Conservation (phyloP, 2,113 vertebrate species). For the Brachionichthys hirsutus region DNA sequence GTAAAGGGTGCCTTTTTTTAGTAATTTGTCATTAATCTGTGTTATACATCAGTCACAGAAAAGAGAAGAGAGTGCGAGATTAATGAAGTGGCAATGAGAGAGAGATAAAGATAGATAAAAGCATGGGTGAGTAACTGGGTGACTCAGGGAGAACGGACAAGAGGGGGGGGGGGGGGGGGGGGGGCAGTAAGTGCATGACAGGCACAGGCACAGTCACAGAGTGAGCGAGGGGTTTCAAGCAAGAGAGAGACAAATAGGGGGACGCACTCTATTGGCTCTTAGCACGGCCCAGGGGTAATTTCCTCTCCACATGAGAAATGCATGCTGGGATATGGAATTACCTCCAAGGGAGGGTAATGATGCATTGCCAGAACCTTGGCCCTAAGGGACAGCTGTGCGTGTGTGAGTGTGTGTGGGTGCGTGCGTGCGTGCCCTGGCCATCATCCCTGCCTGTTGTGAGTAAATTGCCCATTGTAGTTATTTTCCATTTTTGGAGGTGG, state of each 20-base stretch:
- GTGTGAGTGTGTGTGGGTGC: conserved; percentile 23
- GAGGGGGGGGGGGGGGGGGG: conserved; percentile 17
- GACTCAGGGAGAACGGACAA: conserved; percentile 18
- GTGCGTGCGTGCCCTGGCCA: conserved; percentile 51
- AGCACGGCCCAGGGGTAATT: conserved; percentile 77
- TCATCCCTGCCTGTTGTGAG: conserved; percentile 69
- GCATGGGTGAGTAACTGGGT: conserved; percentile 39
- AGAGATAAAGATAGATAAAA: conserved; percentile 39
- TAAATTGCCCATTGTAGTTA: conserved; percentile 76
- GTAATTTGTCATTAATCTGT: conserved; percentile 33
- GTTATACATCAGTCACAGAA: conserved; percentile 15
- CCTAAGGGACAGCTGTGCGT: conserved; percentile 69
- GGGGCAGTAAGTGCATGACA: conserved; percentile 25
- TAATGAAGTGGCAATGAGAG: conserved; percentile 28
- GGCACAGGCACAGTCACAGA: conserved; percentile 40
- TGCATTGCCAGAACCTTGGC: conserved; percentile 78
- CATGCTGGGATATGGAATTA: conserved; percentile 79
- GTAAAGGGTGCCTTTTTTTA: conserved; percentile 5
- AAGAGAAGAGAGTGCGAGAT: not conserved
- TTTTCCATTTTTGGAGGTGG: conserved; percentile 66
- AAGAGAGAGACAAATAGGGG: conserved; percentile 55
- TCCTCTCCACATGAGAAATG: conserved; percentile 78
- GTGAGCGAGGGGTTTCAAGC: conserved; percentile 53
- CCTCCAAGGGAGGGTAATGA: conserved; percentile 79
- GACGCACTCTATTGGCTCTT: conserved; percentile 74